These are phyloP conservation scores for Drosophila leonis DNA, from an alignment of 2,888 invertebrate genomes.

Conservation along the genomic window DNA sequence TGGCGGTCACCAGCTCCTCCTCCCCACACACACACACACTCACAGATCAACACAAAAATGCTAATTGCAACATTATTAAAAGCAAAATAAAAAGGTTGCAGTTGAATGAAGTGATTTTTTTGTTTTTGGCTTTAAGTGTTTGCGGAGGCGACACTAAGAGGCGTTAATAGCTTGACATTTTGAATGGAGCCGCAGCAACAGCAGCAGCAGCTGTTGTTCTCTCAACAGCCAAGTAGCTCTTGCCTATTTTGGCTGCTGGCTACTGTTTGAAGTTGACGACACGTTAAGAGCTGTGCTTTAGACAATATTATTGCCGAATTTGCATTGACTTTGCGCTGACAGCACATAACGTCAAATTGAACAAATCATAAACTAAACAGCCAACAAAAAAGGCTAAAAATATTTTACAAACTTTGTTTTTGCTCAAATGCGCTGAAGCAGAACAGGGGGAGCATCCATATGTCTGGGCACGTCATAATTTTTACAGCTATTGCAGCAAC, in stretches of 20 bases:
- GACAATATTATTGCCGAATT: conserved; percentile 46
- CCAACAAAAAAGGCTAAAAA: conserved; percentile 16
- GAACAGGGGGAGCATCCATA: conserved; percentile 40
- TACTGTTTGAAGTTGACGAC: conserved; percentile 65
- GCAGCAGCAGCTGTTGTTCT: conserved; percentile 41
- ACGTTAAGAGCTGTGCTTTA: conserved; percentile 32
- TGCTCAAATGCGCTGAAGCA: conserved; percentile 53
- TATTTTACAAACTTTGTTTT: conserved; percentile 23
- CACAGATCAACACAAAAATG: conserved; percentile 54
- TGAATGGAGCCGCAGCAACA: conserved; percentile 50
- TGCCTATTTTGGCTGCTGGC: conserved; percentile 67
- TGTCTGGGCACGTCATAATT: conserved; percentile 60
- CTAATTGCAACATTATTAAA: conserved; percentile 74
- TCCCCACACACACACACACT: conserved; percentile 33
- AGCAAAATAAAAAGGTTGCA: conserved; percentile 38
- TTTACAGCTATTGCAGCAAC: conserved; percentile 49
- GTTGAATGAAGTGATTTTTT: conserved; percentile 11
- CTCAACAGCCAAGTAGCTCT: conserved; percentile 35
- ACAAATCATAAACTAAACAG: conserved; percentile 28
- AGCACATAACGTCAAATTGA: conserved; percentile 37
- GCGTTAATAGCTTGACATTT: conserved; percentile 80
- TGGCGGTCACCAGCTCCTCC: conserved; percentile 60
- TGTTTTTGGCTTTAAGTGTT: conserved; percentile 58
- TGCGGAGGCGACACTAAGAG: conserved; percentile 80
- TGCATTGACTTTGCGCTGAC: conserved; percentile 38